Evolutionary conservation across 2,797 vertebrate genomes (phyloP).

Genomic region (Borostomias antarcticus): DNA sequence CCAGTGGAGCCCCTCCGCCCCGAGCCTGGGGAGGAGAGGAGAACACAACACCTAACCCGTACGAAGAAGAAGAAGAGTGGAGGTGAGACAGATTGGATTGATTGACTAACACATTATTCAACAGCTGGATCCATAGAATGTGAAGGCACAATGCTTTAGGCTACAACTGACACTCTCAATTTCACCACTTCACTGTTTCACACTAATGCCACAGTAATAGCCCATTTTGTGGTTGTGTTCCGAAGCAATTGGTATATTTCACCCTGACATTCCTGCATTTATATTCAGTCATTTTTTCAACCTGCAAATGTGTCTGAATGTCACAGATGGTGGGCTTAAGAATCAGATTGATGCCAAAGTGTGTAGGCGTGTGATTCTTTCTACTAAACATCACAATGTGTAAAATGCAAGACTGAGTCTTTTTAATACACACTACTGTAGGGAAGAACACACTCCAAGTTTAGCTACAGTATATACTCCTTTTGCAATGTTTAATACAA

Average conservation of each 20-base stretch:
- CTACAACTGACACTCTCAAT: neutral
- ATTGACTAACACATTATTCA: slow-evolving; percentile 20
- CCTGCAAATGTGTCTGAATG: neutral
- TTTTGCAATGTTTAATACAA: too few relatives aligned
- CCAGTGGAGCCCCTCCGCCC: too few relatives aligned
- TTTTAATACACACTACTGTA: slow-evolving; percentile 42
- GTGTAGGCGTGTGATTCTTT: slow-evolving; percentile 57
- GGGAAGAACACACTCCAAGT: slow-evolving; percentile 16
- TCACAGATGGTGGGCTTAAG: neutral
- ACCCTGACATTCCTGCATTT: neutral
- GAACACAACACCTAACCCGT: too few relatives aligned
- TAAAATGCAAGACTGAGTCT: slow-evolving; percentile 56
- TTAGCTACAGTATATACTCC: too few relatives aligned
- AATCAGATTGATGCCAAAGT: neutral
- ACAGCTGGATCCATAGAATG: neutral
- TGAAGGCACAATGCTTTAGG: neutral
- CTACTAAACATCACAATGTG: slow-evolving; percentile 41
- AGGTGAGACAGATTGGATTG: neutral
- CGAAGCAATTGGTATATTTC: neutral
- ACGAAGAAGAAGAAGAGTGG: too few relatives aligned
- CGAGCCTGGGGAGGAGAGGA: too few relatives aligned
- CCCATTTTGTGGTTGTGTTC: neutral
- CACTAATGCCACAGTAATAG: neutral
- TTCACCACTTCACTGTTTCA: neutral
- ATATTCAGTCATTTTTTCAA: neutral